Percentiles rank a stretch among this genome's conserved stretches.
phyloP scores from a whole-genome alignment of 2,888 invertebrate species.

The Caenorhabditis afra region DNA sequence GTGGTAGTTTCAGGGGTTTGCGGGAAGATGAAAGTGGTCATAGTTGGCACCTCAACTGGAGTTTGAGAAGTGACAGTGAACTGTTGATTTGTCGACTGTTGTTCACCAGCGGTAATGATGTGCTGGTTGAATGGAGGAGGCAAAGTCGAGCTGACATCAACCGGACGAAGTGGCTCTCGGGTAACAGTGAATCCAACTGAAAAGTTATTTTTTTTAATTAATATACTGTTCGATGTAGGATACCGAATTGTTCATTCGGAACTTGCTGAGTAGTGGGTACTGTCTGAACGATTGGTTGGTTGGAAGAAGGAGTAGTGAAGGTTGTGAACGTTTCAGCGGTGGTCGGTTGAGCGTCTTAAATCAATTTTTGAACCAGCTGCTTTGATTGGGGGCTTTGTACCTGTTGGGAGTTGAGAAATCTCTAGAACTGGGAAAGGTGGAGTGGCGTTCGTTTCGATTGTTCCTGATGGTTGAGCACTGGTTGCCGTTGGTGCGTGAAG shows the following conservation, averaged over 20 bases:
- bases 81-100: conserved; percentile 33
- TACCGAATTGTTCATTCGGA: conserved; percentile 35
- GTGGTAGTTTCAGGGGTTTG: conserved; percentile 60
- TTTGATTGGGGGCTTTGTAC: no score
- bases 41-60: conserved; percentile 25
- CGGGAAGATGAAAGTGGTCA: conserved; percentile 66
- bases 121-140: conserved; percentile 55
- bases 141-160: conserved; percentile 36
- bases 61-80: background rate
- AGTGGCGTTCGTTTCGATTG: conserved; percentile 38
- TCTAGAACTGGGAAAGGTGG: conserved; percentile 61
- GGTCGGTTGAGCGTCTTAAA: conserved; percentile 14
- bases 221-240: background rate
- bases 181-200: conserved; percentile 58
- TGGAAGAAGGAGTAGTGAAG: conserved; percentile 9
- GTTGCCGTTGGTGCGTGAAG: conserved; percentile 64
- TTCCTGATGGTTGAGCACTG: conserved; percentile 42
- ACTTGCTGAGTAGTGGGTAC: conserved; percentile 28
- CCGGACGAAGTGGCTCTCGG: conserved; percentile 53
- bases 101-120: conserved; percentile 52
- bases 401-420: conserved; percentile 47
- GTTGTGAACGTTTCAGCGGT: conserved; percentile 11
- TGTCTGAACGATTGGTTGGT: conserved; percentile 39
- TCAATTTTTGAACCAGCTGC: no score
- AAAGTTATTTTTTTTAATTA: conserved; percentile 4